These are phyloP conservation scores for Enteromius mattozi DNA, from an alignment of 2,797 vertebrate species.

Conservation along the genomic window DNA sequence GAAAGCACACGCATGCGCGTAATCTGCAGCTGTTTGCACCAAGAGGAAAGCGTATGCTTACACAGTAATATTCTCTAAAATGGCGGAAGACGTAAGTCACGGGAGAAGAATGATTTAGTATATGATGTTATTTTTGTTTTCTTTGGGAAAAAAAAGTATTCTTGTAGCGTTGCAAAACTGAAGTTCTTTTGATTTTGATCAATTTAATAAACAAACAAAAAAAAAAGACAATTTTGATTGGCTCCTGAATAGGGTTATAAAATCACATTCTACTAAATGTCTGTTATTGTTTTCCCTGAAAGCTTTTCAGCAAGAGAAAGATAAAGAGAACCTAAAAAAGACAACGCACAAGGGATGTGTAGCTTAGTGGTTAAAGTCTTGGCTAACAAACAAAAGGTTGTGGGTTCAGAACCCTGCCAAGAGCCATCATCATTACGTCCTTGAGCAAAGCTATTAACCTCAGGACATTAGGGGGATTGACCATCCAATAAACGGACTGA, in stretches of 20 bases:
- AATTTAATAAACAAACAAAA: not conserved
- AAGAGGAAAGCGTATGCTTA: too few species aligned
- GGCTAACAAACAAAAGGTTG: slow-evolving; percentile 28
- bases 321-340: not conserved
- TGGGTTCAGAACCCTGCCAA: slow-evolving; percentile 17
- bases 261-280: not conserved
- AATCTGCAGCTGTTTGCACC: too few species aligned
- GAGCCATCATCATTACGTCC: not conserved
- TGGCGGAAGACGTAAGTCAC: too few species aligned
- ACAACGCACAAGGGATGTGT: not conserved
- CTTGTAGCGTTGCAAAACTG: too few species aligned
- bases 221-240: not conserved
- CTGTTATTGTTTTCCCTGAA: not conserved
- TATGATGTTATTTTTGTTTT: too few species aligned
- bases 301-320: not conserved
- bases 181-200: not conserved
- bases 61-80: too few species aligned
- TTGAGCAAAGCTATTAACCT: slow-evolving; percentile 36
- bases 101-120: too few species aligned
- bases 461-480: not conserved
- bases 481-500: not conserved
- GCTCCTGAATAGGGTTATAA: not conserved
- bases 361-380: slow-evolving; percentile 18
- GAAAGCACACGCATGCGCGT: too few species aligned
- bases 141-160: too few species aligned